phyloP scores from a whole-genome alignment of 2,888 invertebrate genomes.

The Sympetrum striolatum region DNA sequence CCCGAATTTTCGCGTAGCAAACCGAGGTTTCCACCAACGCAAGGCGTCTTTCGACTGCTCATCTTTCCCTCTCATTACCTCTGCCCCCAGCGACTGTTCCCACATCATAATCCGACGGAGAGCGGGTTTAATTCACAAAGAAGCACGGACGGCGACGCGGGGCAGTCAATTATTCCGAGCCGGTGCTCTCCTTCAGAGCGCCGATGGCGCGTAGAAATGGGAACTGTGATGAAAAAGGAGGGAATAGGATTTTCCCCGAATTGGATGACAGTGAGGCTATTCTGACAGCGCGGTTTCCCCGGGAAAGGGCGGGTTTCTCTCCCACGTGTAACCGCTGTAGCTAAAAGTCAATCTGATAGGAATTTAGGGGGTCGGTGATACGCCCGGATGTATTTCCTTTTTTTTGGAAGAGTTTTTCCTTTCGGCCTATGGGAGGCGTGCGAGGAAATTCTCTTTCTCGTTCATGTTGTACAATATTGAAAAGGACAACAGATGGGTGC shows the following conservation, averaged over 20 bases:
- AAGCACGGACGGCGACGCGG: neutral
- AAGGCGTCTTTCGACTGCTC: neutral
- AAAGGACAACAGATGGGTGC: too few species aligned
- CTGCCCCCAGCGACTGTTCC: neutral
- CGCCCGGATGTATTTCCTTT: too few species aligned
- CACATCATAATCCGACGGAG: neutral
- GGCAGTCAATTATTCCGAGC: neutral
- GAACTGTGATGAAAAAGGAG: neutral
- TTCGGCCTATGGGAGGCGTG: too few species aligned
- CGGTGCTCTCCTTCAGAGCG: neutral
- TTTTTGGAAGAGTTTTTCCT: too few species aligned
- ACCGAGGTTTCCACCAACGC: neutral
- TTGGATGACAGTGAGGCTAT: neutral
- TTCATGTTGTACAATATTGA: too few species aligned
- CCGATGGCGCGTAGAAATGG: neutral
- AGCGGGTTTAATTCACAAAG: neutral
- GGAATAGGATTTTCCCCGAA: neutral
- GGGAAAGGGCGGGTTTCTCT: neutral
- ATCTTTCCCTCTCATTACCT: neutral
- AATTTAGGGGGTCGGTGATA: neutral
- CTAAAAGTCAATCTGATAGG: neutral
- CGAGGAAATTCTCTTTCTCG: too few species aligned
- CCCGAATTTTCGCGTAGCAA: too few species aligned
- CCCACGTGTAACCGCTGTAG: neutral
- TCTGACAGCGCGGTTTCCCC: neutral